phyloP scores from a whole-genome alignment of 1,140 invertebrate species.

The Lepidurus couesii region DNA sequence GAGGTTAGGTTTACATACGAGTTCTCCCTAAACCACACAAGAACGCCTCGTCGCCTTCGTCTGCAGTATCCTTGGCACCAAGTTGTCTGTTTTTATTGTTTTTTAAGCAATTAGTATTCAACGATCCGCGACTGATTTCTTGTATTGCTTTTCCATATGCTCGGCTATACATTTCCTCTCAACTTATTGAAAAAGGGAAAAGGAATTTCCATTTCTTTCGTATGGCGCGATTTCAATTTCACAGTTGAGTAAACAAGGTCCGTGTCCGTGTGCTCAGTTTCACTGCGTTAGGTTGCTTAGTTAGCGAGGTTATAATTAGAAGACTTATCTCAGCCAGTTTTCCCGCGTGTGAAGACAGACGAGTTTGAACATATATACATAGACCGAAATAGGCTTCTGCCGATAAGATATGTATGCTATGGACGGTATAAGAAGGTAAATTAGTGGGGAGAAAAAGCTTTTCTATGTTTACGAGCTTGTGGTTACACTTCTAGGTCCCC shows the following conservation, averaged over 20 bases:
- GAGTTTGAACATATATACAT: neutral
- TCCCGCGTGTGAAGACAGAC: neutral
- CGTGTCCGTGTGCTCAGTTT: neutral
- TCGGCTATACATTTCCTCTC: neutral
- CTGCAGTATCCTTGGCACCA: neutral
- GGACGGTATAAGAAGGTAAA: neutral
- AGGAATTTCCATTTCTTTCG: no score
- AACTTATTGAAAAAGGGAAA: no score
- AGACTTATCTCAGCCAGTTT: neutral
- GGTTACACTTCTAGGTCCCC: neutral
- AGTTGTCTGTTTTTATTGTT: neutral
- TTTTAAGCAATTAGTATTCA: conserved; percentile 10
- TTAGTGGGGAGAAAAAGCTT: neutral
- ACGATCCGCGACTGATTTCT: neutral
- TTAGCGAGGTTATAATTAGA: neutral
- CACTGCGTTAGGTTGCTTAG: neutral
- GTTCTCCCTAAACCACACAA: neutral
- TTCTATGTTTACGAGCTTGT: neutral
- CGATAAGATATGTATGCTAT: no score
- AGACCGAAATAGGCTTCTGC: neutral
- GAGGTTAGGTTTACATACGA: neutral
- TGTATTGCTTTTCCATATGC: neutral
- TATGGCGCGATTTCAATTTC: neutral
- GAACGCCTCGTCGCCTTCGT: neutral
- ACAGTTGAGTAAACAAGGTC: neutral